A percentile compares a stretch with the other conserved stretches of the same genome.
These are phyloP conservation scores for Oryctolagus cuniculus DNA, from an alignment of 2,113 vertebrate genomes.

Conservation along the genomic window mOryCun1.1 NC_091436.1:10527001-10527500, in stretches of 20 bases:
- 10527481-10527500: not conserved
- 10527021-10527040: not conserved
- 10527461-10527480: not conserved
- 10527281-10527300: no score
- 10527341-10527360: not conserved
- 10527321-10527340: not conserved
- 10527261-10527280: not conserved
- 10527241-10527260: no score
- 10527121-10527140: not conserved
- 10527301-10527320: not conserved
- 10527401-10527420: not conserved
- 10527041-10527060: accelerated
- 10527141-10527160: not conserved
- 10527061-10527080: accelerated
- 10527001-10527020: no score
- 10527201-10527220: not conserved
- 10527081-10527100: not conserved
- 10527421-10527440: not conserved
- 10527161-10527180: accelerated
- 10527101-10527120: no score
- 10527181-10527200: not conserved
- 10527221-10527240: not conserved
- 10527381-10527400: not conserved
- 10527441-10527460: not conserved
- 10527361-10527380: not conserved